These are phyloP conservation scores for Conomelus anceps DNA, from an alignment of 2,888 invertebrate genomes.

Conservation along the genomic window DNA sequence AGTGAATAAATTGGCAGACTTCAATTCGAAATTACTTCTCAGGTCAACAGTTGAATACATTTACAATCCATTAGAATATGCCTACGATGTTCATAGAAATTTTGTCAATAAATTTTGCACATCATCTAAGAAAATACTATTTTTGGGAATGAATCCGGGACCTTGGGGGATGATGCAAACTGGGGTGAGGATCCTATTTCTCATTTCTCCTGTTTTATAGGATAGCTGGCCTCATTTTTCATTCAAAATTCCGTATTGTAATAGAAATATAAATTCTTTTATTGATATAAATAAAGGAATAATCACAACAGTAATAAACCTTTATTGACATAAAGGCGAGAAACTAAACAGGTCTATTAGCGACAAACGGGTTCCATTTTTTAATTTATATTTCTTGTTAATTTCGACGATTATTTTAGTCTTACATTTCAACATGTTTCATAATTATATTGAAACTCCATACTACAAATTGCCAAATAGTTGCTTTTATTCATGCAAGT, in stretches of 20 bases:
- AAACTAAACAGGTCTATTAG: no score
- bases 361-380: no score
- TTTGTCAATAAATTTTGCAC: conserved; percentile 67
- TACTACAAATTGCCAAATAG: no score
- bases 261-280: background rate
- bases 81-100: conserved; percentile 64
- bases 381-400: no score
- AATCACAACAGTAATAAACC: no score
- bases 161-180: conserved; percentile 95
- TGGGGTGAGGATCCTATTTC: conserved; percentile 54
- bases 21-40: conserved; percentile 40
- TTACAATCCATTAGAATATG: conserved; percentile 85
- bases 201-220: background rate
- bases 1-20: background rate
- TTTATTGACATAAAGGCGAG: no score
- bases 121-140: conserved; percentile 62
- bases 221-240: background rate
- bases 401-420: no score
- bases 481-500: no score
- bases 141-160: conserved; percentile 95
- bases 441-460: no score
- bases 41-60: conserved; percentile 55
- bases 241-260: background rate
- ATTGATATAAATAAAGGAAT: no score
- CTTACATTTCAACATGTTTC: no score